Evolutionary conservation across 2,797 vertebrate species (phyloP).

Genomic region (Stomatorhinus walkeri): DNA sequence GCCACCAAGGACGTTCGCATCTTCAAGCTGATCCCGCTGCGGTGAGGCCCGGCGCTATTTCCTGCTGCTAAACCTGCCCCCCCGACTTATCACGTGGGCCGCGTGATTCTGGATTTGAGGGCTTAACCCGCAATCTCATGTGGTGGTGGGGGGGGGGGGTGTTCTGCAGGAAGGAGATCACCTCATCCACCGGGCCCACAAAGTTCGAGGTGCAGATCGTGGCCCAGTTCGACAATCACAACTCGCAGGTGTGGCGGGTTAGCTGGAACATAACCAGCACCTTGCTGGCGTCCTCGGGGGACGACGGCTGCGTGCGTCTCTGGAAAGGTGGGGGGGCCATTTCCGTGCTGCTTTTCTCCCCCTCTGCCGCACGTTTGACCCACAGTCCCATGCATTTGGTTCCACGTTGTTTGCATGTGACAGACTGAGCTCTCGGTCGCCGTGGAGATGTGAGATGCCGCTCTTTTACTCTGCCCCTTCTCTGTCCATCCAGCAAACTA

Average conservation of each 20-base stretch:
- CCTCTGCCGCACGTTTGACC: neutral
- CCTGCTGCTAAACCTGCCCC: neutral
- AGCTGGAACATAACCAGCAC: conserved; percentile 74
- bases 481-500: conserved; percentile 78
- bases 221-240: conserved; percentile 97
- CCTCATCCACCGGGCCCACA: conserved; percentile 72
- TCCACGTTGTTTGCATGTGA: neutral
- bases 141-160: neutral
- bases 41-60: conserved; percentile 52
- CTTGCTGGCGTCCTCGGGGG: conserved; percentile 92
- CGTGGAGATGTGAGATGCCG: neutral
- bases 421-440: neutral
- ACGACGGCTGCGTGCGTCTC: conserved; percentile 91
- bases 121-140: neutral
- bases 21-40: conserved; percentile 90
- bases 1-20: conserved; percentile 96
- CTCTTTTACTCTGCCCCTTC: neutral
- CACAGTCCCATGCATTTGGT: neutral
- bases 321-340: conserved; percentile 79
- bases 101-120: neutral
- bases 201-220: conserved; percentile 93
- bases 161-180: conserved; percentile 74
- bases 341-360: neutral
- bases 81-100: too few relatives aligned
- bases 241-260: conserved; percentile 98